Percentiles rank a stretch among this genome's conserved stretches.
phyloP scores from a whole-genome alignment of 1,140 invertebrate genomes.

The Zophobas atratus region DNA sequence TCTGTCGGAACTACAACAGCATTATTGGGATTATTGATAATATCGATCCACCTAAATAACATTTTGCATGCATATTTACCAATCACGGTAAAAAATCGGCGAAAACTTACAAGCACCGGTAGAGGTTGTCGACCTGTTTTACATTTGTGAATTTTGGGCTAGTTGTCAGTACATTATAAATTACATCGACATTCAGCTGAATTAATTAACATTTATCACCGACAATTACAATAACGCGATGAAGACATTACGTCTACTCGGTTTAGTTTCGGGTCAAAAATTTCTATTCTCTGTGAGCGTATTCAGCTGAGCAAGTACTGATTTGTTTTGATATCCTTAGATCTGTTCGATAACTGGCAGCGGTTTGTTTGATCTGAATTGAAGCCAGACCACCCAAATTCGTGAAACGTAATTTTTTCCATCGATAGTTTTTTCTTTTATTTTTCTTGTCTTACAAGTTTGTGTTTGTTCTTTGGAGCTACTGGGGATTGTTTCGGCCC shows the following conservation, averaged over 20 bases:
- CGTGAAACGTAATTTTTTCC: slow-evolving; percentile 35
- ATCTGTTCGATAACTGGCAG: slow-evolving; percentile 15
- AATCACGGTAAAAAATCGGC: background rate
- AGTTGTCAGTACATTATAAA: slow-evolving; percentile 7
- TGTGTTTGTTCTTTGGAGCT: slow-evolving; percentile 35
- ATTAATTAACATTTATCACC: slow-evolving; percentile 27
- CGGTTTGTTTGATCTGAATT: slow-evolving; percentile 38
- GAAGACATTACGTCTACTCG: slow-evolving; percentile 12
- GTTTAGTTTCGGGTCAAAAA: slow-evolving; percentile 16
- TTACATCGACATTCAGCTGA: background rate
- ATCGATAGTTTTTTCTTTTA: background rate
- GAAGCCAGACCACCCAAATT: slow-evolving; percentile 37
- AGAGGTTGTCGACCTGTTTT: slow-evolving; percentile 15
- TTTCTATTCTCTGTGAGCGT: background rate
- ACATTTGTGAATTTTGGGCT: background rate
- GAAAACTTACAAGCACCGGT: slow-evolving; percentile 10
- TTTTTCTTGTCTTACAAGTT: slow-evolving; percentile 20
- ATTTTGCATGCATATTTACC: background rate
- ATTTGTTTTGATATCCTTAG: slow-evolving; percentile 14
- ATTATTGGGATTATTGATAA: slow-evolving; percentile 17
- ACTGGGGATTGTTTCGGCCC: slow-evolving; percentile 28
- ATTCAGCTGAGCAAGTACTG: slow-evolving; percentile 9
- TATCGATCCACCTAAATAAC: slow-evolving; percentile 5
- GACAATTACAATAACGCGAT: slow-evolving; percentile 19
- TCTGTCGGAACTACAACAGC: slow-evolving; percentile 1